Conservation (phyloP, 2,888 invertebrate species). For the Synanthedon tipuliformis region DNA sequence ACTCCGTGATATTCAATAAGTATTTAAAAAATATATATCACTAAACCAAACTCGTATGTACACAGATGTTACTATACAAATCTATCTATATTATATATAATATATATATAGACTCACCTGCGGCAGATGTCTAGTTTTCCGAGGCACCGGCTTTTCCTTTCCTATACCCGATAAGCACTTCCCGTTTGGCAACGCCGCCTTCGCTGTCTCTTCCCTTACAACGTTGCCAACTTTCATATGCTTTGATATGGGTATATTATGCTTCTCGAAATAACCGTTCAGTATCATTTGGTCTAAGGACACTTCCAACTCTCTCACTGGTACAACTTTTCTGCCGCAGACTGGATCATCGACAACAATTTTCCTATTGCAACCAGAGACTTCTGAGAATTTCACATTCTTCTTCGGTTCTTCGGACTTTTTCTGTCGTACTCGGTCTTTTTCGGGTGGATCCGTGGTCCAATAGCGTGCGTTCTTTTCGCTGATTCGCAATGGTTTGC, state of each 20-base stretch:
- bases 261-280: slow-evolving; percentile 63
- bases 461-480: slow-evolving; percentile 55
- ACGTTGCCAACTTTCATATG: slow-evolving; percentile 20
- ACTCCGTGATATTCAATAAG: neutral
- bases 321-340: slow-evolving; percentile 52
- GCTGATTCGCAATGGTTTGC: slow-evolving; percentile 49
- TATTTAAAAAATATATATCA: neutral
- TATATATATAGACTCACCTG: slow-evolving; percentile 36
- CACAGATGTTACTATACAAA: neutral
- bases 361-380: slow-evolving; percentile 57
- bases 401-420: slow-evolving; percentile 53
- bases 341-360: slow-evolving; percentile 60
- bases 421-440: slow-evolving; percentile 29
- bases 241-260: slow-evolving; percentile 52
- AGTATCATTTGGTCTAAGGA: slow-evolving; percentile 65
- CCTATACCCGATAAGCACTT: slow-evolving; percentile 41
- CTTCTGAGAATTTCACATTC: slow-evolving; percentile 65
- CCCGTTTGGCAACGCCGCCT: slow-evolving; percentile 39
- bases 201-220: slow-evolving; percentile 30
- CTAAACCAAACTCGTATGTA: neutral
- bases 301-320: slow-evolving; percentile 60
- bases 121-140: slow-evolving; percentile 50
- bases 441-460: slow-evolving; percentile 48
- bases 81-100: neutral
- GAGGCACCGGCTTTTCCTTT: slow-evolving; percentile 25